phyloP scores from a whole-genome alignment of 2,113 vertebrate genomes.

The Ardeotis arabs region DNA sequence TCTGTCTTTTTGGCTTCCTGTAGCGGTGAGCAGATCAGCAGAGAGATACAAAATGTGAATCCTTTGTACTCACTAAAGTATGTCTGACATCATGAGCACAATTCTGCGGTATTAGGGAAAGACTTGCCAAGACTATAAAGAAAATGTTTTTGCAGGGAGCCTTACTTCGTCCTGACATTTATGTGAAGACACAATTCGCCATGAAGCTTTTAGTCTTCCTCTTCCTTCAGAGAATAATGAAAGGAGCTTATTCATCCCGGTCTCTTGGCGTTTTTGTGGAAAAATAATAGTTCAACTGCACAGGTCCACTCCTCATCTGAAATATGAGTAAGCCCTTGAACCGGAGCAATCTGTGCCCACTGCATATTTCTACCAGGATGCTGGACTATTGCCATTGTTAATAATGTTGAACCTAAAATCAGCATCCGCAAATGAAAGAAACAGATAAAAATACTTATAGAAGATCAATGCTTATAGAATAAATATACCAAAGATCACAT shows the following conservation, averaged over 20 bases:
- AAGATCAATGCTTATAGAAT: not conserved
- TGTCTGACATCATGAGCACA: slow-evolving; percentile 22
- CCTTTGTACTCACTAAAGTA: not conserved
- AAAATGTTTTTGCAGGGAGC: slow-evolving; percentile 60
- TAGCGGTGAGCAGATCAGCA: not conserved
- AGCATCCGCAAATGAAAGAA: slow-evolving; percentile 38
- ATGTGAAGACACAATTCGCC: slow-evolving; percentile 39
- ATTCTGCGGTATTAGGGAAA: not conserved
- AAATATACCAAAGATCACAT: slow-evolving; percentile 6
- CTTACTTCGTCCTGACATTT: slow-evolving; percentile 55
- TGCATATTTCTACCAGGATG: slow-evolving; percentile 28
- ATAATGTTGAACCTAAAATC: slow-evolving; percentile 34
- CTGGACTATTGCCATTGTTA: slow-evolving; percentile 29
- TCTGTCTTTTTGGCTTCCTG: not conserved
- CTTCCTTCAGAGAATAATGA: slow-evolving; percentile 53
- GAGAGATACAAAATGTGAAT: not conserved
- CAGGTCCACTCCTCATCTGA: slow-evolving; percentile 54
- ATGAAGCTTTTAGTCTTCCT: slow-evolving; percentile 46
- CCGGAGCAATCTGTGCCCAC: slow-evolving; percentile 19
- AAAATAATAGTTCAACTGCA: slow-evolving; percentile 60
- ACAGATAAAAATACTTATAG: slow-evolving; percentile 10
- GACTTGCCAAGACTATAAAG: slow-evolving; percentile 32
- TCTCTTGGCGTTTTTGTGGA: slow-evolving; percentile 48
- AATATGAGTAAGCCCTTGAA: slow-evolving; percentile 28
- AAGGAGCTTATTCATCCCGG: slow-evolving; percentile 50